Evolutionary conservation across 2,113 vertebrate species (phyloP).

Genomic region (Ariopsis seemanni): DNA sequence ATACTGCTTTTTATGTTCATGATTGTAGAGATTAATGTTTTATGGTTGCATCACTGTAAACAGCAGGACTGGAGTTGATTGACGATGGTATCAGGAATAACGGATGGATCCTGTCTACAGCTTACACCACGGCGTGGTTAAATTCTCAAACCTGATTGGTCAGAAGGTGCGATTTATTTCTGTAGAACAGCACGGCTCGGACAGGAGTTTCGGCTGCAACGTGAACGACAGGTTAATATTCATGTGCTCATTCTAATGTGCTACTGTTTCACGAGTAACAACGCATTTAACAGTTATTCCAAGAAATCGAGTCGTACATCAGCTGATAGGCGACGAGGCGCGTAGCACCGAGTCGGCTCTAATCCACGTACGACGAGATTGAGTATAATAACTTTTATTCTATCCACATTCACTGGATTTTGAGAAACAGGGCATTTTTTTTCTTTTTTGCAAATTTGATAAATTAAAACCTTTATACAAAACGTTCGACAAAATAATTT

Average conservation of each 20-base stretch:
- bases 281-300: too few species aligned
- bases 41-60: not conserved
- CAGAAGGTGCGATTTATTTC: not conserved
- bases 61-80: not conserved
- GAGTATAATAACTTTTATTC: too few species aligned
- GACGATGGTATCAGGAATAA: not conserved
- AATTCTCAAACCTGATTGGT: not conserved
- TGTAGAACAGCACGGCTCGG: not conserved
- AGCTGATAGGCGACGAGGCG: too few species aligned
- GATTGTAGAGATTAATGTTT: not conserved
- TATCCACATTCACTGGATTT: too few species aligned
- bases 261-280: not conserved
- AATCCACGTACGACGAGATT: too few species aligned
- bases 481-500: too few species aligned
- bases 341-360: too few species aligned
- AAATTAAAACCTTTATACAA: too few species aligned
- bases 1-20: not conserved
- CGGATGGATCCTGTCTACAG: not conserved
- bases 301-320: too few species aligned
- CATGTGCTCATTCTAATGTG: not conserved
- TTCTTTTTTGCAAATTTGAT: too few species aligned
- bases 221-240: not conserved
- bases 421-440: too few species aligned
- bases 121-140: not conserved
- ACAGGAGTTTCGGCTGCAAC: not conserved